phyloP scores from a whole-genome alignment of 1,140 invertebrate genomes.

The Yoshiicerus persimilis region DNA sequence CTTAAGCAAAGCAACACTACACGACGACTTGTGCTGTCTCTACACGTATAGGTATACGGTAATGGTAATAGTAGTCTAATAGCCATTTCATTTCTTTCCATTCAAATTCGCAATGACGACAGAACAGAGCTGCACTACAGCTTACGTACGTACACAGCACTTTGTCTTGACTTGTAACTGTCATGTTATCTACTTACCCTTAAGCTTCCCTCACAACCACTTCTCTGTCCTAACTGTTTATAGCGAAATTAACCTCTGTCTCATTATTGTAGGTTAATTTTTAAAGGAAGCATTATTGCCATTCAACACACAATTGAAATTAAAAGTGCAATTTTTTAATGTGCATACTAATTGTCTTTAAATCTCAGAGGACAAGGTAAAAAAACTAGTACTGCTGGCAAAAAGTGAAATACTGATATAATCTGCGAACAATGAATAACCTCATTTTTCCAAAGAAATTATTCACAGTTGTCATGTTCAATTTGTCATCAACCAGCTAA shows the following conservation, averaged over 20 bases:
- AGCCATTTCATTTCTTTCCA: not conserved
- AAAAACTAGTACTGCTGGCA: too few relatives aligned
- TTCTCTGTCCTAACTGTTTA: not conserved
- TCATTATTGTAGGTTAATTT: not conserved
- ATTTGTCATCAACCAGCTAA: too few relatives aligned
- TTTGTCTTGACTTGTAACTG: not conserved
- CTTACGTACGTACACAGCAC: not conserved
- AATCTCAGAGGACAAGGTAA: too few relatives aligned
- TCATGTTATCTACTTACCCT: not conserved
- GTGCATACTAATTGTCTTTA: not conserved
- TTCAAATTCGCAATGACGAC: not conserved
- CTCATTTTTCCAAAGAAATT: too few relatives aligned
- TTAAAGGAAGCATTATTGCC: not conserved
- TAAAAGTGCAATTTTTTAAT: not conserved
- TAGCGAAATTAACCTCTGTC: not conserved
- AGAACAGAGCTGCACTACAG: not conserved
- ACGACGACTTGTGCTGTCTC: not conserved
- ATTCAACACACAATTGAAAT: not conserved
- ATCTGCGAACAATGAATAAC: too few relatives aligned
- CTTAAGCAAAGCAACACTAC: not conserved
- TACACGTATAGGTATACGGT: not conserved
- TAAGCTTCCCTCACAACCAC: not conserved
- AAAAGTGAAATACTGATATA: too few relatives aligned
- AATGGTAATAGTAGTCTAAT: not conserved
- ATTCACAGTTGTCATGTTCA: too few relatives aligned